Percentiles rank a stretch among this genome's conserved stretches.
These are phyloP conservation scores for Trialeurodes vaporariorum DNA, from an alignment of 1,140 invertebrate genomes.

Conservation along the genomic window DNA sequence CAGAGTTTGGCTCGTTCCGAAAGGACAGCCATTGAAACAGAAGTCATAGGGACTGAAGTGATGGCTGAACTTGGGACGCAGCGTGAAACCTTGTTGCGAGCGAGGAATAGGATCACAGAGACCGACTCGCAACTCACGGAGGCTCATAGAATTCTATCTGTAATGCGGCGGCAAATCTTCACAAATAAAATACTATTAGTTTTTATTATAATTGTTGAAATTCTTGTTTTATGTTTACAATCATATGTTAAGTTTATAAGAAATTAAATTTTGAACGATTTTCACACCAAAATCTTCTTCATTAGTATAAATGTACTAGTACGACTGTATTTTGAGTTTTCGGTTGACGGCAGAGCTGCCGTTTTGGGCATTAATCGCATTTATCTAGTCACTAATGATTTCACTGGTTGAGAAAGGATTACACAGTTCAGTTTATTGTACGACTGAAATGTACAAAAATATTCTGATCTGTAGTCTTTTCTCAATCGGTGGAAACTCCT, in stretches of 20 bases:
- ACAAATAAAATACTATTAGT: conserved; percentile 9
- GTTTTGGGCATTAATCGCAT: no score
- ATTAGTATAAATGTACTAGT: no score
- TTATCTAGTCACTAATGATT: no score
- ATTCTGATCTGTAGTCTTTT: no score
- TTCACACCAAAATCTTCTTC: no score
- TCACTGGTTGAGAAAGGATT: no score
- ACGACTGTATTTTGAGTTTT: no score
- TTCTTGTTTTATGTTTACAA: not conserved
- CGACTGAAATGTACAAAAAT: no score
- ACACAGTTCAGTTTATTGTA: no score
- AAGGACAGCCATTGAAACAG: conserved; percentile 6
- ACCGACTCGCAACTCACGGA: conserved; percentile 3
- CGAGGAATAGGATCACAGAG: conserved; percentile 4
- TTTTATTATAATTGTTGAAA: conserved; percentile 5
- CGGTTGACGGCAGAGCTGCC: no score
- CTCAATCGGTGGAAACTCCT: no score
- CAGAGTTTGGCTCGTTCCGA: conserved; percentile 5
- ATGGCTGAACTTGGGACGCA: conserved; percentile 7
- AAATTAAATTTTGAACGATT: not conserved
- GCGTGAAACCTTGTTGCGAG: conserved; percentile 5
- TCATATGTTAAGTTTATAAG: conserved; percentile 7
- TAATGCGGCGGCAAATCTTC: conserved; percentile 3
- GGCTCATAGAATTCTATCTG: conserved; percentile 1
- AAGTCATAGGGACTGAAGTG: conserved; percentile 10